Evolutionary conservation across 2,797 vertebrate species (phyloP).

Genomic region (Xyrichtys novacula): DNA sequence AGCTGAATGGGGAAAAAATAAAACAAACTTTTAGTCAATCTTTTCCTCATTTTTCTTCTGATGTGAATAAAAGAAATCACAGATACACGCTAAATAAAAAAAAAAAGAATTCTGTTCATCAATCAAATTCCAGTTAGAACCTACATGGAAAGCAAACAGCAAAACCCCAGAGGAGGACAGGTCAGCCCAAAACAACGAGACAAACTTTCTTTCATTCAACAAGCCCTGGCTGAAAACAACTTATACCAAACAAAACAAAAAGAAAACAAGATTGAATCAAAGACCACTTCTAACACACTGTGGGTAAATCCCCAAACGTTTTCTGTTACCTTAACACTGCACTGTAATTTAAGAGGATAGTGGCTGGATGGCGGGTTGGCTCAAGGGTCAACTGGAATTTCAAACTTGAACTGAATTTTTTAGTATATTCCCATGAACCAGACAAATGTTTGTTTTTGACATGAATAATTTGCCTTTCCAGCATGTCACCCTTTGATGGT

Average conservation of each 20-base stretch:
- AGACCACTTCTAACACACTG: constrained; percentile 71
- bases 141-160: constrained; percentile 74
- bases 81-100: constrained; percentile 66
- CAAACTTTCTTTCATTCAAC: constrained; percentile 60
- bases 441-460: not conserved
- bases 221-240: constrained; percentile 58
- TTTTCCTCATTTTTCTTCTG: constrained; percentile 51
- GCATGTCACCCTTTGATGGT: not conserved
- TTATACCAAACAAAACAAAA: constrained; percentile 59
- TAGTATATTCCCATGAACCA: constrained; percentile 30
- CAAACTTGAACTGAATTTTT: constrained; percentile 64
- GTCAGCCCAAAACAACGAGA: constrained; percentile 64
- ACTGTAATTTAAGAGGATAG: constrained; percentile 31
- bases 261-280: constrained; percentile 74
- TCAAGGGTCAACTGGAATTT: constrained; percentile 35
- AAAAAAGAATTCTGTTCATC: constrained; percentile 48
- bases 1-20: constrained; percentile 61
- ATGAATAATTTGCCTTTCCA: constrained; percentile 9
- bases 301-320: constrained; percentile 72
- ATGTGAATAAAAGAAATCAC: constrained; percentile 74
- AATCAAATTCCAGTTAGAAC: constrained; percentile 82
- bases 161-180: constrained; percentile 64
- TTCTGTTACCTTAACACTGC: constrained; percentile 63
- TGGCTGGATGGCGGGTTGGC: not conserved
- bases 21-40: constrained; percentile 52